These are phyloP conservation scores for Caenorhabditis plicata DNA, from an alignment of 2,888 invertebrate genomes.

Conservation along the genomic window DNA sequence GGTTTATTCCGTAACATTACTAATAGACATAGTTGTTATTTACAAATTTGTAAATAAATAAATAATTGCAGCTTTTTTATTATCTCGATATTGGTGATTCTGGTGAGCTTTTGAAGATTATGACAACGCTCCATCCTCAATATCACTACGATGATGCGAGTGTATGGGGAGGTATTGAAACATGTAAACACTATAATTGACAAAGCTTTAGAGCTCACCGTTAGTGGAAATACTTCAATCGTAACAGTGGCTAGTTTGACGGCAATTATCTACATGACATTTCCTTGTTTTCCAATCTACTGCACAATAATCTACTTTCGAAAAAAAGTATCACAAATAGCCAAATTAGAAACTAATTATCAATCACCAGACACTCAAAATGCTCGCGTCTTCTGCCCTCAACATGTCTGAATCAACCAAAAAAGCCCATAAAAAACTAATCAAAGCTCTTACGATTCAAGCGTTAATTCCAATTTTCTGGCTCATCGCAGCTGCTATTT, in stretches of 20 bases:
- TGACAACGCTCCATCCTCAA: slow-evolving; percentile 20
- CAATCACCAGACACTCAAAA: slow-evolving; percentile 17
- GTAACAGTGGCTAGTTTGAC: slow-evolving; percentile 7
- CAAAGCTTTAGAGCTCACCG: slow-evolving; percentile 7
- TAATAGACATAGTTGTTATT: neutral
- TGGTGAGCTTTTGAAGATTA: slow-evolving; percentile 21
- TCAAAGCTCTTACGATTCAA: slow-evolving; percentile 29
- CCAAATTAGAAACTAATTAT: neutral
- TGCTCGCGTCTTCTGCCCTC: slow-evolving; percentile 15
- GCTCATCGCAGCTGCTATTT: slow-evolving; percentile 28
- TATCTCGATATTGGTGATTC: slow-evolving; percentile 19
- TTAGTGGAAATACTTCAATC: slow-evolving; percentile 24
- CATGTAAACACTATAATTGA: neutral
- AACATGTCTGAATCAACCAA: slow-evolving; percentile 28
- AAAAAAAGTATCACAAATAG: slow-evolving; percentile 1
- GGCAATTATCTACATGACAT: slow-evolving; percentile 33
- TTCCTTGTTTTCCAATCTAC: slow-evolving; percentile 34
- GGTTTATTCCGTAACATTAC: no score
- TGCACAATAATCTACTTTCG: slow-evolving; percentile 22
- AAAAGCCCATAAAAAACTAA: slow-evolving; percentile 20
- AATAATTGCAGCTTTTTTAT: slow-evolving; percentile 29
- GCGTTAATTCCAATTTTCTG: slow-evolving; percentile 34
- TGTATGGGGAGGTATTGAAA: slow-evolving; percentile 21
- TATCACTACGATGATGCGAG: slow-evolving; percentile 19
- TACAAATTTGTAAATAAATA: neutral